Percentiles rank a stretch among this genome's conserved stretches.
Conservation (phyloP, 2,888 invertebrate species). For the Orthonychiurus folsomi region DNA sequence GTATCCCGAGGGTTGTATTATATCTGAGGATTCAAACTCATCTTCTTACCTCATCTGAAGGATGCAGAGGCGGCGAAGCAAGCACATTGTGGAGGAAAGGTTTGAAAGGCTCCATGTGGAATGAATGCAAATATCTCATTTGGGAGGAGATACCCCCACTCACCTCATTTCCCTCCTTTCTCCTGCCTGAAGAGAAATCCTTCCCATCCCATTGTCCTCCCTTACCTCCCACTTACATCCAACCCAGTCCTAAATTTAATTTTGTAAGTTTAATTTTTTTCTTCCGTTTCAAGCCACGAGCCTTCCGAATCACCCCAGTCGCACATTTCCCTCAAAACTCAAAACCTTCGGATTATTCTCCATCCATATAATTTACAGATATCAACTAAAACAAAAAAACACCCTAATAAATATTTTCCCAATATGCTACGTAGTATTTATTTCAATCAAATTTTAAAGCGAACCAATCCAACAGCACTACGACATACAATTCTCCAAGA, state of each 20-base stretch:
- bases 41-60: slow-evolving; percentile 4
- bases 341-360: too few species aligned
- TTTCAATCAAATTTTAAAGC: too few species aligned
- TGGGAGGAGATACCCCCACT: slow-evolving; percentile 9
- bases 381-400: too few species aligned
- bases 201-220: slow-evolving; percentile 4
- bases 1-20: slow-evolving; percentile 15
- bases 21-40: slow-evolving; percentile 11
- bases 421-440: too few species aligned
- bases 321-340: too few species aligned
- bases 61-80: not conserved
- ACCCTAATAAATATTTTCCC: too few species aligned
- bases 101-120: slow-evolving; percentile 19
- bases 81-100: not conserved
- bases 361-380: too few species aligned
- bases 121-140: slow-evolving; percentile 25
- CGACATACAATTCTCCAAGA: too few species aligned
- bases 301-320: too few species aligned
- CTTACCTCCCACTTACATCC: not conserved
- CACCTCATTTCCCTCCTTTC: slow-evolving; percentile 5
- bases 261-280: not conserved
- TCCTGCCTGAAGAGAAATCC: slow-evolving; percentile 6
- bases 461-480: too few species aligned
- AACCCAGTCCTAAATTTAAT: not conserved
- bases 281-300: not conserved